phyloP scores from a whole-genome alignment of 2,888 invertebrate genomes.

The Biston betularia region DNA sequence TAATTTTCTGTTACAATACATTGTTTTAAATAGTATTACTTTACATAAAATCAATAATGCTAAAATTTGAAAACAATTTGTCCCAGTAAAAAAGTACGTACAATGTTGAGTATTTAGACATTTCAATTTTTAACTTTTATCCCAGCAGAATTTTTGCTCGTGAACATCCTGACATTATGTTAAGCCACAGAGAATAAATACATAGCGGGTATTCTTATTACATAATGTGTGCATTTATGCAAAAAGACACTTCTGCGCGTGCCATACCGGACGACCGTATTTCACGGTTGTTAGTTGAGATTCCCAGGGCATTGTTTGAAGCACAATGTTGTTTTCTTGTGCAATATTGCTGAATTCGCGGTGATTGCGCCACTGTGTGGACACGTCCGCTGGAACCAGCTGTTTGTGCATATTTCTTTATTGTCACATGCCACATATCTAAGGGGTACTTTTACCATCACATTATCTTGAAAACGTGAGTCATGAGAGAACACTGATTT shows the following conservation, averaged over 20 bases:
- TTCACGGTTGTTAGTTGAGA: slow-evolving; percentile 61
- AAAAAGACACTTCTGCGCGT: background rate
- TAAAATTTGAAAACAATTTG: too few species aligned
- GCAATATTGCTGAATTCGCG: slow-evolving; percentile 80
- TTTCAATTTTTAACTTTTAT: too few species aligned
- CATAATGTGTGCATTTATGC: background rate
- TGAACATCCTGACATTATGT: too few species aligned
- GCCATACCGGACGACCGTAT: slow-evolving; percentile 39
- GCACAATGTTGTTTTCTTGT: slow-evolving; percentile 80
- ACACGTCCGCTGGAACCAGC: slow-evolving; percentile 66
- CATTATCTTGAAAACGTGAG: slow-evolving; percentile 19
- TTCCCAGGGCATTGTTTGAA: slow-evolving; percentile 75
- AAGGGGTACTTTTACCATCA: slow-evolving; percentile 44
- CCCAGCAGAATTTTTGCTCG: too few species aligned
- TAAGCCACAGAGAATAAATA: background rate
- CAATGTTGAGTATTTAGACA: too few species aligned
- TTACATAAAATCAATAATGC: too few species aligned
- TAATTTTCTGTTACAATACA: too few species aligned
- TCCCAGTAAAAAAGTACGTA: too few species aligned
- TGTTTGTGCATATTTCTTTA: slow-evolving; percentile 66
- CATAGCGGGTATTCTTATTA: background rate
- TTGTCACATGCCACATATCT: slow-evolving; percentile 61
- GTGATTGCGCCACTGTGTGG: slow-evolving; percentile 71
- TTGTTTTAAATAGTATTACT: too few species aligned
- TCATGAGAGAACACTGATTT: slow-evolving; percentile 22